Conservation (phyloP, 2,888 invertebrate species). For the Deroplatys truncata region DNA sequence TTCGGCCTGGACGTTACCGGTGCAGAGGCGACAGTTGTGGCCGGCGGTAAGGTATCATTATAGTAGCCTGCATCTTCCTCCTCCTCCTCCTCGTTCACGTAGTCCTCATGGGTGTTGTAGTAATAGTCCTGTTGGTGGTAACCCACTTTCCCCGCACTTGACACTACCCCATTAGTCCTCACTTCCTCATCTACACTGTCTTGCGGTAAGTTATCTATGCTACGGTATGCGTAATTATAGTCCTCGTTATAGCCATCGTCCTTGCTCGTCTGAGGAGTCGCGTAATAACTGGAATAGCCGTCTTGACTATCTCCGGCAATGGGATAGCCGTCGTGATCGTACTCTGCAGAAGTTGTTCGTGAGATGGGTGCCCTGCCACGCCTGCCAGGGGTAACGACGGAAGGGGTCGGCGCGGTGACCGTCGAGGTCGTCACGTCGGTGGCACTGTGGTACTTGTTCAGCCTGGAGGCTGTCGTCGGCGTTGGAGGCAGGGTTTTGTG, state of each 20-base stretch:
- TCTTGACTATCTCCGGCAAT: slow-evolving; percentile 36
- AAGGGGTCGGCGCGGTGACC: slow-evolving; percentile 5
- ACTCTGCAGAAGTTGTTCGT: slow-evolving; percentile 45
- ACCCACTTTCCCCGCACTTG: background rate
- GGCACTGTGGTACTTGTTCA: slow-evolving; percentile 42
- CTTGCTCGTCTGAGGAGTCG: slow-evolving; percentile 33
- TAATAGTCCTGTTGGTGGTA: slow-evolving; percentile 24
- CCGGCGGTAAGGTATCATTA: background rate
- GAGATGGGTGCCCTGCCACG: slow-evolving; percentile 37
- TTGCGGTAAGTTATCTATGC: slow-evolving; percentile 55
- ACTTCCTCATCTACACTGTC: slow-evolving; percentile 24
- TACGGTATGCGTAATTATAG: slow-evolving; percentile 67
- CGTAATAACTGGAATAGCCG: slow-evolving; percentile 8
- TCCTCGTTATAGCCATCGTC: slow-evolving; percentile 58
- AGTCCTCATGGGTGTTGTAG: slow-evolving; percentile 36
- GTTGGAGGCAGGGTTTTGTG: slow-evolving; percentile 35
- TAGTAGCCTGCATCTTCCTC: slow-evolving; percentile 7
- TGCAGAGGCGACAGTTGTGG: background rate
- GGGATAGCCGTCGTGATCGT: slow-evolving; percentile 39
- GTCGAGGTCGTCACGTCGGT: slow-evolving; percentile 21
- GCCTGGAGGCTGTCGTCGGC: background rate
- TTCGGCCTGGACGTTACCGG: slow-evolving; percentile 29
- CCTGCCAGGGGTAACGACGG: background rate
- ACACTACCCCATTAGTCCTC: background rate
- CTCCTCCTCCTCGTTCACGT: slow-evolving; percentile 27